Percentiles rank a stretch among this genome's conserved stretches.
Evolutionary conservation across 2,797 vertebrate species (phyloP).

Genomic region (Allobates femoralis): DNA sequence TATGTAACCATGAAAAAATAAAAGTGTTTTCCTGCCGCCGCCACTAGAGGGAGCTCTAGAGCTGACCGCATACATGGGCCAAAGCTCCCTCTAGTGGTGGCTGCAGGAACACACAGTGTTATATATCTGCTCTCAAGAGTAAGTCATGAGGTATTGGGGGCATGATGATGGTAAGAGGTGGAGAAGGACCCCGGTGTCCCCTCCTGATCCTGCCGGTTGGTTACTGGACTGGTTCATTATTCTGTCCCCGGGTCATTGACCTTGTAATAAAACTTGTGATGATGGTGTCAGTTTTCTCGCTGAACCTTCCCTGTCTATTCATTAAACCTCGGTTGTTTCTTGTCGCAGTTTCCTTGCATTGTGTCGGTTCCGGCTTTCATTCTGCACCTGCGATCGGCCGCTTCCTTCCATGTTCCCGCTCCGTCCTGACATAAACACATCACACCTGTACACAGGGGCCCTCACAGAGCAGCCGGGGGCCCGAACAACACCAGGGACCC

Average conservation of each 20-base stretch:
- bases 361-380: slow-evolving; percentile 16
- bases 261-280: not conserved
- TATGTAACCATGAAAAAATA: not conserved
- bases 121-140: not conserved
- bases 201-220: not conserved
- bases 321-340: not conserved
- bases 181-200: not conserved
- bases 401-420: slow-evolving; percentile 12
- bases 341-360: slow-evolving; percentile 32
- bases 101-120: not conserved
- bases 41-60: not conserved
- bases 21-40: not conserved
- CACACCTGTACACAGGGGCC: not conserved
- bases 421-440: not conserved
- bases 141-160: no score
- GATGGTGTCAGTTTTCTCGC: slow-evolving; percentile 25
- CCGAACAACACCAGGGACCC: no score
- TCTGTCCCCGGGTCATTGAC: not conserved
- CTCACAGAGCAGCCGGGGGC: not conserved
- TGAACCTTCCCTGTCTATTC: not conserved
- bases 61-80: not conserved
- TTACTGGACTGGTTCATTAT: not conserved
- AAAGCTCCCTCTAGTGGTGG: not conserved
- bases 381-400: slow-evolving; percentile 20
- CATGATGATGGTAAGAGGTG: no score